Base-by-base conservation (phyloP, 53 echinoderm and acorn worm genomes). In the Apostichopus leukothele region DNA sequence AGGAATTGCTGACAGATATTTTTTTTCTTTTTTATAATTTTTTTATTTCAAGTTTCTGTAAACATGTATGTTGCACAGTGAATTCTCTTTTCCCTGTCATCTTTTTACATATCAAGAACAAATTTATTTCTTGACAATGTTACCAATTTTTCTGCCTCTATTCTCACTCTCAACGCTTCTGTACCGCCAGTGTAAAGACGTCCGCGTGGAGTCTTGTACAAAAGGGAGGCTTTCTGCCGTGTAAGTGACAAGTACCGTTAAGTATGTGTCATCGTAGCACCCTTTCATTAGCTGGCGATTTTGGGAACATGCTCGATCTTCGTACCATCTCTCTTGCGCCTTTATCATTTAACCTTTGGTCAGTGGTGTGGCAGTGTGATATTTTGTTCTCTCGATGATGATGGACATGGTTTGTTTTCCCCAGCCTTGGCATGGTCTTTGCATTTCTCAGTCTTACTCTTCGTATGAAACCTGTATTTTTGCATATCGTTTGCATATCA, bases 121-220 rank as follows among this genome's bases (percentile, higher is more conserved):
- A 57, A 9, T 9, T 8, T 71, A 18, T 71, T 71, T 71, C 20
- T 71, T 71, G 71, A 71, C 18, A 7, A 3, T 84, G 51, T 84
- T 84, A 22, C 60, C 84, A 84, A 60, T 86, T 12, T 86, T 86
- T 86, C 71, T 86, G 86, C 86, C 68, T 86, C 86, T 86, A 66
- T 61, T 86, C 67, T 86, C 67, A 86, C 86, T 67, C 67, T 86
- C 68, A 68, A 86, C 67, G 86, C 86, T 86, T 14, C 61, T 61
- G 71, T 86, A 86, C 86, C 67, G 57, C 86, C 86, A 86, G 86
- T 67, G 71, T 86, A 86, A 86, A 86, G 86, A 86, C n/a, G 86
- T 86, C 20, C 67, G 14, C 71, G 26, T 22, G 67, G 86, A 86
- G 86, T 86, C 71, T 86, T 86, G 71, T 68, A 67, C 86, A 61